Evolutionary conservation across 2,888 invertebrate genomes (phyloP).

Genomic region (Adelognathus sp.): DNA sequence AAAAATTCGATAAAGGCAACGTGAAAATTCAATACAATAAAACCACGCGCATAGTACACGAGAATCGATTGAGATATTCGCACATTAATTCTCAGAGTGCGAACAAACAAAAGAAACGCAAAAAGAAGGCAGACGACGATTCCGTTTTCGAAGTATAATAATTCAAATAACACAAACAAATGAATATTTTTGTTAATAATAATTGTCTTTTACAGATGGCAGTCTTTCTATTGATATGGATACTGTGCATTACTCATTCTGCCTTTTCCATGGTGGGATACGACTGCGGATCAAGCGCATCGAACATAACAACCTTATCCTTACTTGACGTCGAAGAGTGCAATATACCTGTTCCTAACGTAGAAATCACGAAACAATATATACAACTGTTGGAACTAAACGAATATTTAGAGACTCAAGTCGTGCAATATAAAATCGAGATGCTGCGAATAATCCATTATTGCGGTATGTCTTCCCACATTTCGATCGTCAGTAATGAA

Average conservation of each 20-base stretch:
- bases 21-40: slow-evolving; percentile 22
- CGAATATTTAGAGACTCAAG: slow-evolving; percentile 7
- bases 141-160: neutral
- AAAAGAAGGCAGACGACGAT: neutral
- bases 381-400: slow-evolving; percentile 24
- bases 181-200: too few relatives aligned
- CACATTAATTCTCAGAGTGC: slow-evolving; percentile 15
- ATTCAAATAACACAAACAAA: too few relatives aligned
- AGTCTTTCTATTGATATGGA: neutral
- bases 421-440: slow-evolving; percentile 41
- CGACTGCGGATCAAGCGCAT: slow-evolving; percentile 31
- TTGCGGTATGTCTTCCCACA: slow-evolving; percentile 39
- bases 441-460: slow-evolving; percentile 12
- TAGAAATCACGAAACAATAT: neutral
- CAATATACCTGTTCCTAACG: neutral
- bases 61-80: slow-evolving; percentile 22
- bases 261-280: slow-evolving; percentile 14
- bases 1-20: slow-evolving; percentile 28
- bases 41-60: slow-evolving; percentile 25
- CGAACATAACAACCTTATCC: slow-evolving; percentile 40
- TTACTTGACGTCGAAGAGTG: slow-evolving; percentile 11
- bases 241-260: neutral
- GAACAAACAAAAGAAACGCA: slow-evolving; percentile 6
- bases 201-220: neutral
- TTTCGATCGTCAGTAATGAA: slow-evolving; percentile 24